phyloP scores from a whole-genome alignment of 2,113 vertebrate genomes.

The Lucifuga dentata region DNA sequence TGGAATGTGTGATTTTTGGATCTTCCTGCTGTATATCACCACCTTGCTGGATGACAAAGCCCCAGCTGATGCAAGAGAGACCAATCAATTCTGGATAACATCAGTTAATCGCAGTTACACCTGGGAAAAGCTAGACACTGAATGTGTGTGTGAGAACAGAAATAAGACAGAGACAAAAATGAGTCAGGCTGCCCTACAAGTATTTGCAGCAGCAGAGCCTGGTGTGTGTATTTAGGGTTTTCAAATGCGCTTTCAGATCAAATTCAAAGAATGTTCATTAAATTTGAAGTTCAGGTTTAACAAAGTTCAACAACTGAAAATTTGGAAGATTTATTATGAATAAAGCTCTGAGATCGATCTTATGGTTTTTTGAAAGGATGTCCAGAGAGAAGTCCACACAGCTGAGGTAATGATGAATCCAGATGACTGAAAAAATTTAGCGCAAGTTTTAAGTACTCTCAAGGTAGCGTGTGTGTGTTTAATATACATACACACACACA shows the following conservation, averaged over 20 bases:
- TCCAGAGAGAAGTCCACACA: not conserved
- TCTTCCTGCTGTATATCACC: conserved; percentile 37
- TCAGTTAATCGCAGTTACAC: not conserved
- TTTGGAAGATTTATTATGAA: not conserved
- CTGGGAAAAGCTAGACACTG: not conserved
- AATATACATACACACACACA: too few species aligned
- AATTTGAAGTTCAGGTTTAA: too few species aligned
- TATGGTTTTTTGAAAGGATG: not conserved
- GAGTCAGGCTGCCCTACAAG: conserved; percentile 19
- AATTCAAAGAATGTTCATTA: not conserved
- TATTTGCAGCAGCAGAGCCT: not conserved
- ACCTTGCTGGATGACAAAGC: conserved; percentile 27
- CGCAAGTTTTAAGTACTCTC: too few species aligned
- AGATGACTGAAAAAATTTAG: too few species aligned
- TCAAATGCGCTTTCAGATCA: not conserved
- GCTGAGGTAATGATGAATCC: too few species aligned
- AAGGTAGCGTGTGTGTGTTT: too few species aligned
- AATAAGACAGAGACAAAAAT: conserved; percentile 7
- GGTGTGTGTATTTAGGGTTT: not conserved
- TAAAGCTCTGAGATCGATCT: not conserved
- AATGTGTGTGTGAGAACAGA: not conserved
- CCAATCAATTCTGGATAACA: not conserved
- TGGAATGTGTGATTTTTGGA: conserved; percentile 23
- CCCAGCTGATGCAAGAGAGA: conserved; percentile 39
- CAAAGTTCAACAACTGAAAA: too few species aligned